A percentile compares a stretch with the other conserved stretches of the same genome.
These are phyloP conservation scores for Lucilia cuprina DNA, from an alignment of 1,140 invertebrate species.

Conservation along the genomic window DNA sequence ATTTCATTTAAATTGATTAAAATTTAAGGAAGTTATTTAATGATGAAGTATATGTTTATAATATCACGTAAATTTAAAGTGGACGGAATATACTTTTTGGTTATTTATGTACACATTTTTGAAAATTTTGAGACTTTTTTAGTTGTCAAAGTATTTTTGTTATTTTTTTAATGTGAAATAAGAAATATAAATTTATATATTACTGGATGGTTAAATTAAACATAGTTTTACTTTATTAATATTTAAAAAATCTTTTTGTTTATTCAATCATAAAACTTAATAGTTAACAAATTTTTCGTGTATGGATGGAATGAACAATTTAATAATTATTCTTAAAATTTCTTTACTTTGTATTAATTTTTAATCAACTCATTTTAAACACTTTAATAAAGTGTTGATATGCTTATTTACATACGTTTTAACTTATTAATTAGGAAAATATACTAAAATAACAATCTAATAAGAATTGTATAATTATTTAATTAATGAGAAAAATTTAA, in stretches of 20 bases:
- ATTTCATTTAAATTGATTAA: too few relatives aligned
- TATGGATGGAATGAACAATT: constrained; percentile 21
- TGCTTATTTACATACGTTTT: not conserved
- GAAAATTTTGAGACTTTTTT: not conserved
- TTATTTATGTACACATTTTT: too few relatives aligned
- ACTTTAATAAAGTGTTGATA: not conserved
- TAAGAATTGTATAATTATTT: not conserved
- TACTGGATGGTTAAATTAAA: constrained; percentile 7
- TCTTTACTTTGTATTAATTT: not conserved
- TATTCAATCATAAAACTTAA: constrained; percentile 25
- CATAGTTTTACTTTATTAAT: not conserved
- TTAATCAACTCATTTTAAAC: not conserved
- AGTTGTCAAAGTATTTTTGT: too few relatives aligned
- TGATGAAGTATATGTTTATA: too few relatives aligned
- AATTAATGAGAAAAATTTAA: not conserved
- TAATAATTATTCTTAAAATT: not conserved
- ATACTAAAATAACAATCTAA: not conserved
- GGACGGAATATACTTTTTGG: too few relatives aligned
- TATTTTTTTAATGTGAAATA: too few relatives aligned
- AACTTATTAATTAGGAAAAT: not conserved
- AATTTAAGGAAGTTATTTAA: too few relatives aligned
- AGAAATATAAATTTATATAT: too few relatives aligned
- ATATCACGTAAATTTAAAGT: too few relatives aligned
- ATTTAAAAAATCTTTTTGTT: constrained; percentile 14
- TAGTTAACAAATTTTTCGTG: constrained; percentile 7